Conservation (phyloP, 2,888 invertebrate species). For the Philereme transversata region DNA sequence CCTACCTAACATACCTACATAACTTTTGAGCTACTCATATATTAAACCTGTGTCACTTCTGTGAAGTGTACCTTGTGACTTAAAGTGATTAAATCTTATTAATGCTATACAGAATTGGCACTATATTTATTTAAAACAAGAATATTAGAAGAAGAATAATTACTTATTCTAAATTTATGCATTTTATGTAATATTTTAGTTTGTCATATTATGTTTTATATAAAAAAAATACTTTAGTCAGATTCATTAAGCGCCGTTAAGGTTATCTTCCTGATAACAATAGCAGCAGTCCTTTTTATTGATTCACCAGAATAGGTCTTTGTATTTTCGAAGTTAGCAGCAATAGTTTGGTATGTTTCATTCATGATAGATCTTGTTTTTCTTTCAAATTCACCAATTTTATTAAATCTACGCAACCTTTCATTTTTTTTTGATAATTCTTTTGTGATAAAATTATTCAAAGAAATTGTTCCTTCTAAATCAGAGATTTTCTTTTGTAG, state of each 20-base stretch:
- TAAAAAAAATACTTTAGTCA: not conserved
- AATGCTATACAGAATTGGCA: too few species aligned
- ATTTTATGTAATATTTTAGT: not conserved
- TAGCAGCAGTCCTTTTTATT: slow-evolving; percentile 62
- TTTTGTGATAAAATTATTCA: slow-evolving; percentile 22
- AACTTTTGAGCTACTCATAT: too few species aligned
- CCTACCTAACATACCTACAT: too few species aligned
- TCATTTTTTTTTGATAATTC: slow-evolving; percentile 31
- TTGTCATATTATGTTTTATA: not conserved
- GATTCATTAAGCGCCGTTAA: slow-evolving; percentile 54
- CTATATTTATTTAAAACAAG: too few species aligned
- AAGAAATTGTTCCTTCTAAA: slow-evolving; percentile 43
- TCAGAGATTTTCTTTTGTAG: slow-evolving; percentile 44
- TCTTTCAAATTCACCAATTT: slow-evolving; percentile 38
- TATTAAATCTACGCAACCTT: slow-evolving; percentile 28
- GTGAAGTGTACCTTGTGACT: too few species aligned
- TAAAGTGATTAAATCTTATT: too few species aligned
- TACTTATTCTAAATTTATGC: not conserved
- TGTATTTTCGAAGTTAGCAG: slow-evolving; percentile 58
- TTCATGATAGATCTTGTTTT: slow-evolving; percentile 72
- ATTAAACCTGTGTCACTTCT: too few species aligned
- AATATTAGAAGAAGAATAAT: too few species aligned
- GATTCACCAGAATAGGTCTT: slow-evolving; percentile 58
- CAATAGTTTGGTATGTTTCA: slow-evolving; percentile 66
- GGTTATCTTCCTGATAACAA: slow-evolving; percentile 69